These are phyloP conservation scores for Pseudochirops cupreus DNA, from an alignment of 2,797 vertebrate species.

Conservation along the genomic window DNA sequence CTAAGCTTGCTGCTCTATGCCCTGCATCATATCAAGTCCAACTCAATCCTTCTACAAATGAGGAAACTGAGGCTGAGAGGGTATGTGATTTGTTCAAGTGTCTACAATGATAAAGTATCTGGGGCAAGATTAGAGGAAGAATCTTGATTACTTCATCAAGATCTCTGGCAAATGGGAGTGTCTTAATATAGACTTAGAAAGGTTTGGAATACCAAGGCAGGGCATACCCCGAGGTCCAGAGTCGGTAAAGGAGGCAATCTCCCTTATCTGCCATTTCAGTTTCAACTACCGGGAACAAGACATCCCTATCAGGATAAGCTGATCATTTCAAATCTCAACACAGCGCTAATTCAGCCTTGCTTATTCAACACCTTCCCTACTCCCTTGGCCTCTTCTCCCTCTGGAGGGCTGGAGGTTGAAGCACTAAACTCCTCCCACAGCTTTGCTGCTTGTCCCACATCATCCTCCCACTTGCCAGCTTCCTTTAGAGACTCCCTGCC, in stretches of 20 bases:
- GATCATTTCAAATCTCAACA: no score
- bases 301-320: no score
- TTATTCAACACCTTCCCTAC: not conserved
- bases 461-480: not conserved
- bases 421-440: not conserved
- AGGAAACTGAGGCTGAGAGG: not conserved
- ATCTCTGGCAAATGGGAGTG: not conserved
- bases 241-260: no score
- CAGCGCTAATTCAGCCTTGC: no score
- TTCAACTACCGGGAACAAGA: no score
- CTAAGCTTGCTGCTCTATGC: not conserved
- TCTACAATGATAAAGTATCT: no score
- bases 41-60: not conserved
- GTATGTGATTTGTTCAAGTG: no score
- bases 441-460: not conserved
- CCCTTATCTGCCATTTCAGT: no score
- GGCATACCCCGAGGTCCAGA: not conserved
- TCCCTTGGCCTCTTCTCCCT: not conserved
- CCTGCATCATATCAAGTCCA: not conserved
- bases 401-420: not conserved
- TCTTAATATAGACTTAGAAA: not conserved
- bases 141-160: not conserved
- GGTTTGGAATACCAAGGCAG: not conserved
- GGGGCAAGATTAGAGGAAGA: not conserved
- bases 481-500: not conserved